Evolutionary conservation across 64 coral and sea anemone species (phyloP), one percentile per base, ranked within the genome.

Genomic region (Stichodactyla helianthus): DNA sequence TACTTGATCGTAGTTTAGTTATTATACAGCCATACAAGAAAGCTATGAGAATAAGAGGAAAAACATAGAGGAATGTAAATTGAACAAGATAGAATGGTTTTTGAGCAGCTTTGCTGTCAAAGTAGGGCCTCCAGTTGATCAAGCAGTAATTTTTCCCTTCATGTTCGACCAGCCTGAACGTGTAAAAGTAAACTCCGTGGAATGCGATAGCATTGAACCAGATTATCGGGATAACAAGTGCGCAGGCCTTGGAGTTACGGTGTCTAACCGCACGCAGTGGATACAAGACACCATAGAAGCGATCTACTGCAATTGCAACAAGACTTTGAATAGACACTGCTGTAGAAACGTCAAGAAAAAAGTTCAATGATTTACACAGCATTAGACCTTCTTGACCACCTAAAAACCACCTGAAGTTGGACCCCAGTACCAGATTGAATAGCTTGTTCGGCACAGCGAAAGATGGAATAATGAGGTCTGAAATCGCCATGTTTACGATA

Each of bases 401-500:
- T 1, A 89, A 57, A 31, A 94, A 77, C 85, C 88, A 93, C 23
- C 60, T 20, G 53, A 86, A 86, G 14, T 84, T 55, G 2, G 84
- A 67, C 53, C 25, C 74, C 56, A 54, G 0, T 52, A 6, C 50
- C 26, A 89, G 15, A 84, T 89, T 53, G 60, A 79, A 86, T 12
- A 94, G 58, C 68, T 58, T 61, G 10, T 65, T 83, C 0, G 92
- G 92, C 5, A 94, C 80, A 1, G 89, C 77, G 11, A 84, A 81
- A 6, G 51, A 13, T 54, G 79, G 60, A 54, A 90, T 90, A 7
- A 84, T 22, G 14, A 94, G 74, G 18, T 94, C 92, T 0, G 92
- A 94, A 9, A 63, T 57, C 10, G 92, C 89, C 92, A 90, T 94
- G 84, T 90, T 94, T 2, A 82, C 89, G 20, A 94, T 94, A 13